These are phyloP conservation scores for Sylvia borin DNA, from an alignment of 2,797 vertebrate genomes.

Conservation along the genomic window DNA sequence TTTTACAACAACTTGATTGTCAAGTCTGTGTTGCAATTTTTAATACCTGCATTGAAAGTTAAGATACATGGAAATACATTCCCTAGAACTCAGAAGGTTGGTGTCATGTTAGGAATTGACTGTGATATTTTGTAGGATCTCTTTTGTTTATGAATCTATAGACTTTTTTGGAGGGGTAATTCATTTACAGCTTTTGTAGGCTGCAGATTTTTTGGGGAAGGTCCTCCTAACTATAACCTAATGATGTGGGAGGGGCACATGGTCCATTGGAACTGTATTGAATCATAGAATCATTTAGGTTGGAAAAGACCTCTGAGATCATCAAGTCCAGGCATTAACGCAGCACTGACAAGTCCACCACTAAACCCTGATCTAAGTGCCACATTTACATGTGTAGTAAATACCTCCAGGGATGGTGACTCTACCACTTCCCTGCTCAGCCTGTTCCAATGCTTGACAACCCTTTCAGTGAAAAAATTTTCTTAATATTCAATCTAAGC, in stretches of 20 bases:
- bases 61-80: neutral
- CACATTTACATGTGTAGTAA: neutral
- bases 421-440: neutral
- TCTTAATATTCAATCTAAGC: neutral
- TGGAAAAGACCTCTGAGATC: neutral
- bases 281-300: neutral
- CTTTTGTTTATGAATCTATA: neutral
- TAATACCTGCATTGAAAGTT: neutral
- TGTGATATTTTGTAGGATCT: neutral
- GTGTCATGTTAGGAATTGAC: neutral
- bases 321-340: fast-evolving
- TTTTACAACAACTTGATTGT: neutral
- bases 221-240: neutral
- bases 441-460: neutral
- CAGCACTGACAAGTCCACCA: neutral
- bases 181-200: neutral
- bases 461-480: neutral
- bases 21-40: neutral
- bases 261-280: neutral
- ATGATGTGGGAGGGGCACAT: neutral
- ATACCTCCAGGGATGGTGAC: neutral
- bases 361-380: neutral
- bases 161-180: neutral
- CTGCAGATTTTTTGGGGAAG: neutral
- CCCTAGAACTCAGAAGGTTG: neutral